Conservation (phyloP, 2,113 vertebrate genomes). For the Naja naja region DNA sequence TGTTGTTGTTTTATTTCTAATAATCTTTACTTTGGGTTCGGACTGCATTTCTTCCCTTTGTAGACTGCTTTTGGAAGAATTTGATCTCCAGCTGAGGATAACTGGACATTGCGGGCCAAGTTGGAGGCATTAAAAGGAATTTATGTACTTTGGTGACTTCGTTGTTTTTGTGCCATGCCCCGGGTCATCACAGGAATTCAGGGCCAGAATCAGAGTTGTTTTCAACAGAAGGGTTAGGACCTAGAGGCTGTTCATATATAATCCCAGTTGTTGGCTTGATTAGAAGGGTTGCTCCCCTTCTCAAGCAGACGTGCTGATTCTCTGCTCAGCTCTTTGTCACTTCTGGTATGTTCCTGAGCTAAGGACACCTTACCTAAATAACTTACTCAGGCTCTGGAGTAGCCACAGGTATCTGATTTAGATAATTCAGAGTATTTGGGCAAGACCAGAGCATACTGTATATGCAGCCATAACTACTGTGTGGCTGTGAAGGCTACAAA, state of each 20-base stretch:
- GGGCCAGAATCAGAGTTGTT: not conserved
- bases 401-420: not conserved
- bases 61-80: no score
- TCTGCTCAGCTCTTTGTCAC: not conserved
- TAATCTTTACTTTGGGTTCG: no score
- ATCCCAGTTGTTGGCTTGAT: not conserved
- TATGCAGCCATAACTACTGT: not conserved
- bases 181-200: not conserved
- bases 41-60: no score
- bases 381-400: not conserved
- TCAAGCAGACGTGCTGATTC: not conserved
- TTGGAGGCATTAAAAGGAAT: no score
- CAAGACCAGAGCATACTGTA: not conserved
- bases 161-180: no score
- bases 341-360: not conserved
- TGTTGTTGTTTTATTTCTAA: no score
- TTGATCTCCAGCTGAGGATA: no score
- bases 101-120: no score
- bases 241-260: not conserved
- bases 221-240: not conserved
- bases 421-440: not conserved
- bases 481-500: not conserved
- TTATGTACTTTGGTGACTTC: no score
- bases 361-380: not conserved
- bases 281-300: not conserved